Conservation (phyloP, 2,113 vertebrate species). For the Noturus placidus region DNA sequence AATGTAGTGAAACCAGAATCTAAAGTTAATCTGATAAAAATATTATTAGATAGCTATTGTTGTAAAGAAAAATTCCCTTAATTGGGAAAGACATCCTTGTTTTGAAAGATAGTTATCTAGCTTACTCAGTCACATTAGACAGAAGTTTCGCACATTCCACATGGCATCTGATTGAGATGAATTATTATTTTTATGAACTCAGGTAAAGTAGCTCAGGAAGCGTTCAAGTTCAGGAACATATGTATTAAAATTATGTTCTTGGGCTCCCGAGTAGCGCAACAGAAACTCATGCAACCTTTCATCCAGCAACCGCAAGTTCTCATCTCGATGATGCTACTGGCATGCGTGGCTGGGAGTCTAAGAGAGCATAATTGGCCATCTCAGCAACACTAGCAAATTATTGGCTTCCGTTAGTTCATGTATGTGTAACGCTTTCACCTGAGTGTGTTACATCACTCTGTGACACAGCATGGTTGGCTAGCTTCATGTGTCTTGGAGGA, state of each 20-base stretch:
- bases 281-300: not conserved
- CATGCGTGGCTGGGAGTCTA: not conserved
- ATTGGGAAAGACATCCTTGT: not conserved
- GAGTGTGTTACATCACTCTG: not conserved
- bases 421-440: not conserved
- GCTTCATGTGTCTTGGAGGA: not conserved
- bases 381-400: not conserved
- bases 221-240: not conserved
- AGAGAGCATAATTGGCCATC: not conserved
- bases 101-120: not conserved
- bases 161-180: not conserved
- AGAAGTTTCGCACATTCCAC: not conserved
- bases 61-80: not conserved
- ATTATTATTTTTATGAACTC: not conserved
- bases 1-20: not conserved
- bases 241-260: not conserved
- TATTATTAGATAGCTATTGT: not conserved
- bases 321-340: not conserved
- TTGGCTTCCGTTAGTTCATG: no score
- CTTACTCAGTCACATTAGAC: not conserved
- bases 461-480: not conserved
- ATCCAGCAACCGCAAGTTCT: not conserved
- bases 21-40: not conserved
- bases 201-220: not conserved
- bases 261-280: not conserved